These are phyloP conservation scores for Cephus sareptanus DNA, from an alignment of 2,888 invertebrate genomes.

Conservation along the genomic window DNA sequence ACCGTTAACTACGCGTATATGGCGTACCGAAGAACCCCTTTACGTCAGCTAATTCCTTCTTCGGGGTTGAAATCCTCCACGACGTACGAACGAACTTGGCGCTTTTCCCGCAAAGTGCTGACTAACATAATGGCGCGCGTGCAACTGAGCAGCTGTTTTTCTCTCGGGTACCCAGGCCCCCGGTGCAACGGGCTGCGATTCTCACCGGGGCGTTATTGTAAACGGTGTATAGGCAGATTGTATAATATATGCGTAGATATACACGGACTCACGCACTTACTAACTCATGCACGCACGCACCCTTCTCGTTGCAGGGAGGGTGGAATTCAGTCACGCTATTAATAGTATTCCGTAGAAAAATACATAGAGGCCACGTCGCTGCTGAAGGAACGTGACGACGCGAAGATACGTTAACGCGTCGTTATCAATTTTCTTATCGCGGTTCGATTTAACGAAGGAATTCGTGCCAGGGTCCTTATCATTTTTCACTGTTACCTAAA, in stretches of 20 bases:
- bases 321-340: constrained; percentile 39
- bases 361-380: neutral
- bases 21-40: neutral
- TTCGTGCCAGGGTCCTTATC: neutral
- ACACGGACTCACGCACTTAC: constrained; percentile 28
- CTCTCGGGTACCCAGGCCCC: constrained; percentile 26
- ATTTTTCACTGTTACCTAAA: neutral
- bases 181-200: constrained; percentile 1
- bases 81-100: neutral
- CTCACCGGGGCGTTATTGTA: constrained; percentile 44
- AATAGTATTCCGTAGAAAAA: constrained; percentile 36
- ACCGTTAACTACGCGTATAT: neutral
- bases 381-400: neutral
- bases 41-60: neutral
- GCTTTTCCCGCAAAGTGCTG: constrained; percentile 38
- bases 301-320: constrained; percentile 29
- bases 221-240: constrained; percentile 40
- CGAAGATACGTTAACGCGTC: no score
- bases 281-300: constrained; percentile 50
- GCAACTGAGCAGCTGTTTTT: constrained; percentile 57
- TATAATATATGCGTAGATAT: constrained; percentile 22
- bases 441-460: neutral
- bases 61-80: neutral
- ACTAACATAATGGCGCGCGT: constrained; percentile 47
- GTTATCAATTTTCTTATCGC: neutral